These are phyloP conservation scores for Paracyclopina nana DNA, from an alignment of 1,140 invertebrate species.

Conservation along the genomic window DNA sequence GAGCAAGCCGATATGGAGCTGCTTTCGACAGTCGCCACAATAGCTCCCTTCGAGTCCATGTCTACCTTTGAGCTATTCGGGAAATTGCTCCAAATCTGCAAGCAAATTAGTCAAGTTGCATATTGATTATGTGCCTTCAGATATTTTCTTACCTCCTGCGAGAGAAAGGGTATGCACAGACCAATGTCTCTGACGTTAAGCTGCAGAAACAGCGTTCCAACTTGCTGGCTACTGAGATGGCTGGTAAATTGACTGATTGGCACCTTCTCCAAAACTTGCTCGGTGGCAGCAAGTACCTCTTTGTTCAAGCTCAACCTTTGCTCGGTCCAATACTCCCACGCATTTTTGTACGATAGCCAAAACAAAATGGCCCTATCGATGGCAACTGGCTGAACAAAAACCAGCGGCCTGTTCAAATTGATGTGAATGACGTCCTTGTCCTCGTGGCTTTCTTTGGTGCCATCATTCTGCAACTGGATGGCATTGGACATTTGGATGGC, in stretches of 20 bases:
- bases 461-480: slow-evolving; percentile 78
- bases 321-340: slow-evolving; percentile 96
- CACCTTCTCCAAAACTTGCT: slow-evolving; percentile 51
- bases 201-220: slow-evolving; percentile 79
- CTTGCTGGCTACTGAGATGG: slow-evolving; percentile 39
- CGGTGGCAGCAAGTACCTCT: slow-evolving; percentile 59
- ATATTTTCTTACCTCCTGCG: no score
- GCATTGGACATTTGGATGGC: slow-evolving; percentile 40
- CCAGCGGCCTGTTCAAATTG: slow-evolving; percentile 65
- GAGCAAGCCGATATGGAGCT: slow-evolving; percentile 79
- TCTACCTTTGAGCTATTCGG: slow-evolving; percentile 27
- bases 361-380: slow-evolving; percentile 90
- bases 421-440: slow-evolving; percentile 88
- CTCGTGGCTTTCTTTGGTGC: slow-evolving; percentile 37
- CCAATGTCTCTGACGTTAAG: slow-evolving; percentile 91
- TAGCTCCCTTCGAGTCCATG: slow-evolving; percentile 59
- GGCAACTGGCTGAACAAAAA: slow-evolving; percentile 85
- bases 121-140: no score
- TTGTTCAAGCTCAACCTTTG: slow-evolving; percentile 68
- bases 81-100: no score
- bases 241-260: slow-evolving; percentile 52
- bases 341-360: slow-evolving; percentile 96
- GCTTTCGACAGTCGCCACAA: slow-evolving; percentile 80
- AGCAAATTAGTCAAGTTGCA: no score
- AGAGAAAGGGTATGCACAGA: slow-evolving; percentile 76